Base-by-base conservation (phyloP, 2,113 vertebrate genomes). In the Perccottus glenii region DNA sequence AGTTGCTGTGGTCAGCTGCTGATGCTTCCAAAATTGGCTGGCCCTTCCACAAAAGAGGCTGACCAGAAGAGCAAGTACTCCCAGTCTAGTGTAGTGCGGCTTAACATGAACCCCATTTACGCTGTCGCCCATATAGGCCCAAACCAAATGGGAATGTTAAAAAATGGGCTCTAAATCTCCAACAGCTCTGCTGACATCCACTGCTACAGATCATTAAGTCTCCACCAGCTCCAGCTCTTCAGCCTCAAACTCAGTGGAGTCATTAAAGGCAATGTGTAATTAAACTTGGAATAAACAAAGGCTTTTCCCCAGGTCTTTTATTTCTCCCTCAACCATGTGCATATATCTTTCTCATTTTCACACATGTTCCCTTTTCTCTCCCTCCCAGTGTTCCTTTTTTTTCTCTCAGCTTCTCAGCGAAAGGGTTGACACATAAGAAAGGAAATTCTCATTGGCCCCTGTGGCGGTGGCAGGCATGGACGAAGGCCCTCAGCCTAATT, bases 271-370 rank as follows among this genome's bases (percentile, higher is more conserved):
- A 93, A 94, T 88, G 92, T 67, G 88, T 93, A 96, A 97, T 96
- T 96, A 96, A 96, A 96, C 92, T 94, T 92, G 93, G 93, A 94
- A 93, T 94, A 98, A 97, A 96, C 94, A 96, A 92, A 89, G 89
- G 76, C 71, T 87, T 86, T 56, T 81, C 67, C 78, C 81, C 77
- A 66, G 68, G 84, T 79, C 80, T 77, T 77, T 84, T 91, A 77
- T 84, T 90, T 68, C 74, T 84, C 82, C 53, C 55, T 85, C 69
- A 55, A 57, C 57, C 77, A 77, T 52, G 66, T 58, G 75, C 67
- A 77, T 70, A 73, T 36, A 64, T 62, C 83, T 76, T 67, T 86
- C 78, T 82, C 70, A 65, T 70, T 63, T 81, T 81, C 70, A 81
- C 75, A 84, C 81, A 69, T 56, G 61, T 71, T 67, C 76, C 64